phyloP scores from a whole-genome alignment of 2,113 vertebrate genomes.

The Actenoides lindsayi region DNA sequence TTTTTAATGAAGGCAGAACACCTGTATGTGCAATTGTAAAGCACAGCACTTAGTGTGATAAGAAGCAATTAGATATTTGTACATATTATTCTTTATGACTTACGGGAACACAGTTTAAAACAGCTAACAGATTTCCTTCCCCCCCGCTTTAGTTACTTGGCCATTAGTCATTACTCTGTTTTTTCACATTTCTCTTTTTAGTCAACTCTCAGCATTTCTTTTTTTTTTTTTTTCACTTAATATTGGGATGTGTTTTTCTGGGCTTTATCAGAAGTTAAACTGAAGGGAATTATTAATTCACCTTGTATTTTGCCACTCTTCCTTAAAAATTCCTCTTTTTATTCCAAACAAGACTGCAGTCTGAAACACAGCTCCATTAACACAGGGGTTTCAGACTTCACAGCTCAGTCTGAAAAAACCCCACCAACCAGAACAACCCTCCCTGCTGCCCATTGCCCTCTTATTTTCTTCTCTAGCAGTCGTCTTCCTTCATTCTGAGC shows the following conservation, averaged over 20 bases:
- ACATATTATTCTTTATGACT: neutral
- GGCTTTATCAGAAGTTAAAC: neutral
- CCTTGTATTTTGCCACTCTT: neutral
- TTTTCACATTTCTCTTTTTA: neutral
- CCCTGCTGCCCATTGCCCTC: neutral
- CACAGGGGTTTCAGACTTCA: neutral
- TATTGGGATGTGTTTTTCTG: neutral
- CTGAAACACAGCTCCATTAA: neutral
- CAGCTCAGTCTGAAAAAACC: neutral
- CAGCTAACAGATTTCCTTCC: neutral
- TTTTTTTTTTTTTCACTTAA: neutral
- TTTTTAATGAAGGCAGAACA: neutral
- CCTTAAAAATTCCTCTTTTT: neutral
- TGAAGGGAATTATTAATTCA: neutral
- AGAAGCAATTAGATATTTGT: neutral
- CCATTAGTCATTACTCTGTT: neutral
- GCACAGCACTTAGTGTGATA: neutral
- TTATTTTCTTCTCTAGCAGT: neutral
- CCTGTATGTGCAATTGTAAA: neutral
- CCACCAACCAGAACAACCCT: neutral
- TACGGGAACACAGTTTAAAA: neutral
- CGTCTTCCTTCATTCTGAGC: neutral
- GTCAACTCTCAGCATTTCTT: neutral
- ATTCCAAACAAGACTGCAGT: neutral
- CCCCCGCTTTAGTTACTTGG: neutral